phyloP scores from a whole-genome alignment of 2,113 vertebrate species.

The Catharus minimus region DNA sequence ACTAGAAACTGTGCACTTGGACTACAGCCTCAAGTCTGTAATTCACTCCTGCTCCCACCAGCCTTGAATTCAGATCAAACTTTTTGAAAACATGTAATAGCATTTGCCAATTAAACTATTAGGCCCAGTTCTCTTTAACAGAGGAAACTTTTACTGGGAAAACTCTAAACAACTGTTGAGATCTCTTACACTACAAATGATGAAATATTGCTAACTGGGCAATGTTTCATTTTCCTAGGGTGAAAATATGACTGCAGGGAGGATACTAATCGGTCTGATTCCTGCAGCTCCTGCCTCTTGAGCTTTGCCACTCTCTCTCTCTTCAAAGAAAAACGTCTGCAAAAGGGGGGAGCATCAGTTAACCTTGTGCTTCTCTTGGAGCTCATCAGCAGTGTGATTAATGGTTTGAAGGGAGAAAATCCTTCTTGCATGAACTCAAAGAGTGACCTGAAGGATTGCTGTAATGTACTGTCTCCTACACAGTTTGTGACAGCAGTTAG shows the following conservation, averaged over 20 bases:
- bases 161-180: background rate
- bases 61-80: background rate
- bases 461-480: background rate
- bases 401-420: background rate
- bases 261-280: background rate
- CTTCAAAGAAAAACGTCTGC: background rate
- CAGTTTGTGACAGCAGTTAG: background rate
- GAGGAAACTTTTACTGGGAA: background rate
- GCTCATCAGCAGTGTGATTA: background rate
- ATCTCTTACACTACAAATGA: background rate
- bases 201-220: background rate
- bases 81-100: background rate
- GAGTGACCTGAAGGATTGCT: background rate
- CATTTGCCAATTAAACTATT: background rate
- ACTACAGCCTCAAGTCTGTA: background rate
- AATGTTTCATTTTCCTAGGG: background rate
- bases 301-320: background rate
- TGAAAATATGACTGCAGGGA: background rate
- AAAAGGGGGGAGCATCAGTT: background rate
- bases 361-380: background rate
- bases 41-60: background rate
- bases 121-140: background rate
- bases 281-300: background rate
- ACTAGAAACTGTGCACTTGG: background rate
- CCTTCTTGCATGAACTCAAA: background rate